phyloP scores from a whole-genome alignment of 2,113 vertebrate species.

The Donacobius atricapilla region DNA sequence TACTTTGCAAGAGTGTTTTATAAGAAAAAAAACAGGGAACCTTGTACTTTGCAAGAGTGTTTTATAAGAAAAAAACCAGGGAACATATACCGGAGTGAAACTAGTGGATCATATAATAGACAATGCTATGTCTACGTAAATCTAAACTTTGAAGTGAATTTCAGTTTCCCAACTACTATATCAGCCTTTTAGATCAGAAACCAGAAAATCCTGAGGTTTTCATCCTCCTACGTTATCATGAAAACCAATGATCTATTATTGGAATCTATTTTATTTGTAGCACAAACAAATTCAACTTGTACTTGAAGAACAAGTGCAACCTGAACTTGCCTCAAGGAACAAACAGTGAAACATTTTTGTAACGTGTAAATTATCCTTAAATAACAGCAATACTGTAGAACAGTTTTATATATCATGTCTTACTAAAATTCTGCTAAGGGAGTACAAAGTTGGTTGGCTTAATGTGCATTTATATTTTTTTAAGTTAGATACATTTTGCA shows the following conservation, averaged over 20 bases:
- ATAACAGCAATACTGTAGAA: neutral
- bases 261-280: neutral
- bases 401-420: neutral
- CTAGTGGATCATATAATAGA: neutral
- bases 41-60: neutral
- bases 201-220: conserved; percentile 13
- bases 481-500: neutral
- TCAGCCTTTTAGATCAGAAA: neutral
- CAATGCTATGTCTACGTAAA: neutral
- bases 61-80: neutral
- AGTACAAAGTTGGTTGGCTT: neutral
- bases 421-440: neutral
- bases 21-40: neutral
- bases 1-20: neutral
- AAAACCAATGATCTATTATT: neutral
- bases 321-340: neutral
- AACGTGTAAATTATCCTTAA: neutral
- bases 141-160: neutral
- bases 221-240: neutral
- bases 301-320: conserved; percentile 11
- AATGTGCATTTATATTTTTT: neutral
- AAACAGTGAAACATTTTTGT: neutral
- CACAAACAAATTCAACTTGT: neutral
- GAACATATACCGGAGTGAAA: neutral
- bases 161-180: neutral